A percentile compares a stretch with the other conserved stretches of the same genome.
phyloP scores from a whole-genome alignment of 2,888 invertebrate genomes.

The Glaucopsyche alexis region DNA sequence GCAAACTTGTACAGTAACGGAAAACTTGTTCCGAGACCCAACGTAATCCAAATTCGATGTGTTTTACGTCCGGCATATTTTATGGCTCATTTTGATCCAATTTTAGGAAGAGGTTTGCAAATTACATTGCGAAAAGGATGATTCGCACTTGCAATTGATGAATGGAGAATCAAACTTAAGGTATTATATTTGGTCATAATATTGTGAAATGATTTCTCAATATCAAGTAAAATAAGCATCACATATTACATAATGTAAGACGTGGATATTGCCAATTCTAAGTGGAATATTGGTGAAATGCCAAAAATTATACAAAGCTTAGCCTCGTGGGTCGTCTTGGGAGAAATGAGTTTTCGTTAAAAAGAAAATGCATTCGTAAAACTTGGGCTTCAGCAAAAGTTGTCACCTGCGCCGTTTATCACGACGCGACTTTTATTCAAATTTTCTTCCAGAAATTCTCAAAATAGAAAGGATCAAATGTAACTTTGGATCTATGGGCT shows the following conservation, averaged over 20 bases:
- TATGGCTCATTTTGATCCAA: neutral
- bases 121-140: neutral
- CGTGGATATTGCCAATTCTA: constrained; percentile 32
- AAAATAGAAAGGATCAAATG: neutral
- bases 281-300: constrained; percentile 32
- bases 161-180: too few relatives aligned
- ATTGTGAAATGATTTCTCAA: neutral
- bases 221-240: neutral
- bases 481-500: neutral
- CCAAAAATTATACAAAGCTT: constrained; percentile 26
- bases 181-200: neutral
- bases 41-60: constrained; percentile 20
- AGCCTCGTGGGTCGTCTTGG: neutral
- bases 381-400: constrained; percentile 8
- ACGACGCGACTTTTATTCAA: constrained; percentile 20
- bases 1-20: constrained; percentile 57
- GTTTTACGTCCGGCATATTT: constrained; percentile 12
- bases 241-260: neutral
- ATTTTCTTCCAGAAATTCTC: constrained; percentile 4
- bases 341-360: constrained; percentile 20
- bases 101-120: neutral
- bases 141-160: neutral
- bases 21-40: constrained; percentile 45
- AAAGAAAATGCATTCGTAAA: constrained; percentile 28
- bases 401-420: constrained; percentile 27